Conservation (phyloP, 1,140 invertebrate species). For the Forficula auricularia region DNA sequence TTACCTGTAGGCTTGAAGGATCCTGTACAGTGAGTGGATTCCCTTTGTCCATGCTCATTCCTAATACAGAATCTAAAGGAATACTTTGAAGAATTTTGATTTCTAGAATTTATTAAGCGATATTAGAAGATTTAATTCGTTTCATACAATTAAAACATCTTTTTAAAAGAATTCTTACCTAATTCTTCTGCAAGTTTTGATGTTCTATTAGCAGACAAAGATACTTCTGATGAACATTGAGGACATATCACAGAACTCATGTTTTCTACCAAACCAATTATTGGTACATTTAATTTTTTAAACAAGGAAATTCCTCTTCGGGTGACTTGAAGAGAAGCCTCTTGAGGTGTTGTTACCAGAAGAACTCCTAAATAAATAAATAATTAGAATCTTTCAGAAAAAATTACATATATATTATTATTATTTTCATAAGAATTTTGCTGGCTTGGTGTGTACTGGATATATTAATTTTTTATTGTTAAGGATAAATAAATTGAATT, state of each 20-base stretch:
- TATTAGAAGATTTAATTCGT: background rate
- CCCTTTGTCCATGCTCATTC: conserved; percentile 51
- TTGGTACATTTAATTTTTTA: conserved; percentile 55
- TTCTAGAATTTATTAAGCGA: conserved; percentile 22
- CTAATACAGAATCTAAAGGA: conserved; percentile 51
- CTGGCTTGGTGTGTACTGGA: too few relatives aligned
- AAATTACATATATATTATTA: background rate
- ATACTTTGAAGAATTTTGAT: conserved; percentile 45
- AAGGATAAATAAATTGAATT: too few relatives aligned
- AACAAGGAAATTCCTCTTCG: conserved; percentile 64
- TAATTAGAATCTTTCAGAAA: background rate
- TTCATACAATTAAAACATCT: too few relatives aligned
- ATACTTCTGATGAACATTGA: conserved; percentile 43
- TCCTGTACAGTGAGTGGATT: conserved; percentile 55
- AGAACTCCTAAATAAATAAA: conserved; percentile 38
- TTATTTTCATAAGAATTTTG: background rate
- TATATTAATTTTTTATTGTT: too few relatives aligned
- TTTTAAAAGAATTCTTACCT: too few relatives aligned
- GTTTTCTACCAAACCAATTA: conserved; percentile 70
- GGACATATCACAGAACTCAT: conserved; percentile 60
- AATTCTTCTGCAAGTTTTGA: conserved; percentile 32
- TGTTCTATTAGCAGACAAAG: conserved; percentile 40
- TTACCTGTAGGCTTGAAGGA: conserved; percentile 37
- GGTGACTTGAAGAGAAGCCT: conserved; percentile 62
- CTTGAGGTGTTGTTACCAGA: conserved; percentile 72